Conservation (phyloP, 2,888 invertebrate species). For the Trichogramma evanescens region DNA sequence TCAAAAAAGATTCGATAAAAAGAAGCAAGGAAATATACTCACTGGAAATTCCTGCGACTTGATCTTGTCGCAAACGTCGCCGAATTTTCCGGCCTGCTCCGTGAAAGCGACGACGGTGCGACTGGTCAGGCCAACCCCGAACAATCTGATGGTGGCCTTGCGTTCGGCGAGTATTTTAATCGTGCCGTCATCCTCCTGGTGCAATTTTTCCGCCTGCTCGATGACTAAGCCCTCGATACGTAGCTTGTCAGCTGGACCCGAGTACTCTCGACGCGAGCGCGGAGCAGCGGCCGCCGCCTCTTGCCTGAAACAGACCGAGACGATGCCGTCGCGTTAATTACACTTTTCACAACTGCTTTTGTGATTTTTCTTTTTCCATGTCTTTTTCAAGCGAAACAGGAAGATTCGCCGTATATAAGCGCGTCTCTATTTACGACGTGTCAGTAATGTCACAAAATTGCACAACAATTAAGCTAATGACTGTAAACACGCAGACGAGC, state of each 20-base stretch:
- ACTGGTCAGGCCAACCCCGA: constrained; percentile 63
- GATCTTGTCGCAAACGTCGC: constrained; percentile 59
- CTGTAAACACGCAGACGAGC: no score
- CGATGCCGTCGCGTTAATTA: no score
- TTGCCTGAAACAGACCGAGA: no score
- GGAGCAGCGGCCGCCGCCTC: background rate
- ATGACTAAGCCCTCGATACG: constrained; percentile 19
- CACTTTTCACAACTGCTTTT: no score
- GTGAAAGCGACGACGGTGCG: constrained; percentile 69
- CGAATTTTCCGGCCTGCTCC: constrained; percentile 50
- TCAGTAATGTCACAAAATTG: no score
- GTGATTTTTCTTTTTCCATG: no score
- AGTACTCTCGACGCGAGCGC: background rate
- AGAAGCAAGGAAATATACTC: constrained; percentile 30
- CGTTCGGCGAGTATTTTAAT: constrained; percentile 61
- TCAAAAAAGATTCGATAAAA: no score
- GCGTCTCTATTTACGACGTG: no score
- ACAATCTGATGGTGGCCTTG: constrained; percentile 61
- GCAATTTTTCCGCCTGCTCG: constrained; percentile 12
- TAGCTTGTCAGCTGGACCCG: background rate
- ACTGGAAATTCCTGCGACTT: constrained; percentile 50
- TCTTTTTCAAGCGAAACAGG: no score
- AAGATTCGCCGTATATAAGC: no score
- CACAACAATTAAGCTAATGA: no score
- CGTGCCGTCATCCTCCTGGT: constrained; percentile 55